Percentiles rank a stretch among this genome's conserved stretches.
These are phyloP conservation scores for Teleopsis dalmanni DNA, from an alignment of 1,140 invertebrate genomes.

Conservation along the genomic window DNA sequence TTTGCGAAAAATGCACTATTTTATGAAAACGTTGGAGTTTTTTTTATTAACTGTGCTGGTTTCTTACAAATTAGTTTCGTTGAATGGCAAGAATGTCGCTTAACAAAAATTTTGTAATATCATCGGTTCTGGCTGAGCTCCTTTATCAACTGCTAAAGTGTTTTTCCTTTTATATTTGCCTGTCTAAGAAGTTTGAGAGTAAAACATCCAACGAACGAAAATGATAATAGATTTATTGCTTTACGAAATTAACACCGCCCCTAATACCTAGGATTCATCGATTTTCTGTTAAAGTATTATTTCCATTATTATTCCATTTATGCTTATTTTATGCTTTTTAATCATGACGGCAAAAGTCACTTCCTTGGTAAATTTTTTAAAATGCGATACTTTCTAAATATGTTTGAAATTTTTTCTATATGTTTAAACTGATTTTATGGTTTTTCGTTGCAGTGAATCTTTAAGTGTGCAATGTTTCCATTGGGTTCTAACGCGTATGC, in stretches of 20 bases:
- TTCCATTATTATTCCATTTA: not conserved
- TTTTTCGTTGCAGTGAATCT: conserved; percentile 64
- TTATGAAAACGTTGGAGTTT: too few relatives aligned
- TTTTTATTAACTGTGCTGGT: conserved; percentile 44
- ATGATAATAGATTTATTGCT: too few relatives aligned
- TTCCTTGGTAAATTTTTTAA: too few relatives aligned
- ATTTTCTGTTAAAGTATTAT: not conserved
- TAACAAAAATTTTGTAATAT: conserved; percentile 44
- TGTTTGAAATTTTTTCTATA: not conserved
- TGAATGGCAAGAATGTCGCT: conserved; percentile 44
- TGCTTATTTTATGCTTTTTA: not conserved
- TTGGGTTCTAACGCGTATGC: conserved; percentile 86
- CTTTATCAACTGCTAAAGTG: not conserved
- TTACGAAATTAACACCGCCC: too few relatives aligned
- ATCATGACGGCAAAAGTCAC: too few relatives aligned
- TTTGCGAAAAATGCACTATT: conserved; percentile 22
- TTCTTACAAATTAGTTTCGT: conserved; percentile 44
- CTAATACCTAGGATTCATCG: too few relatives aligned
- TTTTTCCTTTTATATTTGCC: not conserved
- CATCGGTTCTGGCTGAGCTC: conserved; percentile 15
- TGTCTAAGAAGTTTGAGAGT: not conserved
- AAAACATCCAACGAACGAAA: not conserved
- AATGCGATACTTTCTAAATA: too few relatives aligned
- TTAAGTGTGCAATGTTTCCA: conserved; percentile 86
- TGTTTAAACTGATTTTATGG: too few relatives aligned